A percentile compares a stretch with the other conserved stretches of the same genome.
Conservation (phyloP, 1,140 invertebrate genomes). For the Cotesia glomerata region DNA sequence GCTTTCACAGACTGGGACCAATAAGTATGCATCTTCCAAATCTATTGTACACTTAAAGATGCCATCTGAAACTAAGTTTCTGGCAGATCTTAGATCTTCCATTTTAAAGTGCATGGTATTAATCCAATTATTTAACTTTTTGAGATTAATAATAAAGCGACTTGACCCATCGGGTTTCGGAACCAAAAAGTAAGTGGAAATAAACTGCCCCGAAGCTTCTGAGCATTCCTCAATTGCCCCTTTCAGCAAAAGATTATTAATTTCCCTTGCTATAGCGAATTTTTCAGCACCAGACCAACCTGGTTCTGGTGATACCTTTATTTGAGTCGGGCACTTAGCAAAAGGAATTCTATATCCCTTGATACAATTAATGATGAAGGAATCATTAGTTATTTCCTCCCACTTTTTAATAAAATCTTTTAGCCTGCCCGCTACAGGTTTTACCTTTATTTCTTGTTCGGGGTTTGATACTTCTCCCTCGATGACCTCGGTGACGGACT, state of each 20-base stretch:
- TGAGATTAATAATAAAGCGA: constrained; percentile 26
- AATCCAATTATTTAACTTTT: constrained; percentile 15
- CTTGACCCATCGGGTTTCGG: constrained; percentile 16
- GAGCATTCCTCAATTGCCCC: constrained; percentile 14
- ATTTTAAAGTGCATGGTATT: constrained; percentile 17
- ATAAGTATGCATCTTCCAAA: constrained; percentile 25
- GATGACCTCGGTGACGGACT: background rate
- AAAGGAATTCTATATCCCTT: background rate
- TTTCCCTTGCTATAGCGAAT: background rate
- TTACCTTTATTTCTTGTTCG: background rate
- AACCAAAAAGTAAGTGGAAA: too few relatives aligned
- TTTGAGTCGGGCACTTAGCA: background rate
- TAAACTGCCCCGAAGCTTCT: background rate
- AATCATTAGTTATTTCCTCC: background rate
- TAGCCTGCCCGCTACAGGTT: background rate
- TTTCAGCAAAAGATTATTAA: background rate
- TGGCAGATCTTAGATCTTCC: constrained; percentile 12
- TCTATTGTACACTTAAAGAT: constrained; percentile 18
- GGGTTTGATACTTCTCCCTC: background rate
- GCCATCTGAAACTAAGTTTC: constrained; percentile 1
- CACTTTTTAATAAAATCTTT: background rate
- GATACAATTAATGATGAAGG: background rate
- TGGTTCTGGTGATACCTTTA: background rate
- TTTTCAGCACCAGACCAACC: background rate
- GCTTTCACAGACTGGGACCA: constrained; percentile 4